Percentiles rank a stretch among this genome's conserved stretches.
Conservation (phyloP, 2,797 vertebrate genomes). For the Cynopterus sphinx region DNA sequence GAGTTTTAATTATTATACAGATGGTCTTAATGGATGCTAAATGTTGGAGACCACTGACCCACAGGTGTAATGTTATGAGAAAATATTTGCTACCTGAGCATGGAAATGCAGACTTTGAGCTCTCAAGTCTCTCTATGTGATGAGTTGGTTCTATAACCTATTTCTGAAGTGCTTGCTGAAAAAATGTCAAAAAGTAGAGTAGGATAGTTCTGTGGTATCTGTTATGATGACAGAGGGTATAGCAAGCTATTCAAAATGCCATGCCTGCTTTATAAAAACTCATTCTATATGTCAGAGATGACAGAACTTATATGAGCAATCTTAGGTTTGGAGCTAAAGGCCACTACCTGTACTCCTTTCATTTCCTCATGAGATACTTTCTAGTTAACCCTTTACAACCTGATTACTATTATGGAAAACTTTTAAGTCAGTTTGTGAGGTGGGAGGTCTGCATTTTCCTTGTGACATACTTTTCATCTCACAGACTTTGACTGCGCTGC, state of each 20-base stretch:
- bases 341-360: neutral
- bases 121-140: neutral
- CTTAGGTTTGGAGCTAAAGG: neutral
- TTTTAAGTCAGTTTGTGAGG: neutral
- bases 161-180: neutral
- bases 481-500: neutral
- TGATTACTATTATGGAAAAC: neutral
- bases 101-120: neutral
- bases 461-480: neutral
- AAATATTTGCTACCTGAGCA: neutral
- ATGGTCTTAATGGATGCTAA: neutral
- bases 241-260: slow-evolving; percentile 2
- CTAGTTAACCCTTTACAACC: neutral
- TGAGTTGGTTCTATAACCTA: neutral
- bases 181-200: neutral
- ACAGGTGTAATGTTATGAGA: neutral
- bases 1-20: neutral
- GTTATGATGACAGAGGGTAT: neutral
- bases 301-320: neutral
- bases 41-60: neutral
- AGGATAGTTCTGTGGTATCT: neutral
- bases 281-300: neutral
- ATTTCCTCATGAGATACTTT: neutral
- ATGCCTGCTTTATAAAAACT: neutral
- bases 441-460: neutral